Evolutionary conservation across 2,888 invertebrate species (phyloP), one percentile per base, ranked within the genome.

Genomic region (Conomelus anceps): DNA sequence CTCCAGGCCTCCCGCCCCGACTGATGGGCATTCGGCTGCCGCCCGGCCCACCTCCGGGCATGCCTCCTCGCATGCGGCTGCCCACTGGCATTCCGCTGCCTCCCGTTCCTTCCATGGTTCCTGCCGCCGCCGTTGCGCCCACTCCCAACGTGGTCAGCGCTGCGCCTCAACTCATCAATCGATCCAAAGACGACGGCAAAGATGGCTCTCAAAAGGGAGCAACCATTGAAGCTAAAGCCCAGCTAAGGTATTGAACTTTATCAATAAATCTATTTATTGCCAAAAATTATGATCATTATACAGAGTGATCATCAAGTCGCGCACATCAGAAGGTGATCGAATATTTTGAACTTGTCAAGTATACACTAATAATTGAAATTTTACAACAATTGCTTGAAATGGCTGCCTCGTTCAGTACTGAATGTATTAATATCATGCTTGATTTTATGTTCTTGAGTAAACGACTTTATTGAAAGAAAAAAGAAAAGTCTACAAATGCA

Each of bases 181-280:
- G 97, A 90, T 92, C 93, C 0, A 95, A 95, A 92, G 96, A 96
- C 90, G 63, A 63, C 63, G 63, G 95, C 0, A 96, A 93, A 63
- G 95, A 96, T 84, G 93, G 94, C 20, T 89, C 90, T 86, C 90
- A 91, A 87, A 91, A 92, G 87, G 91, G 91, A 7, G 96, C 97
- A 22, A 99, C 98, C 0, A 99, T 99, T 91, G 97, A 98, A 92
- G 99, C 99, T 0, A 99, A 99, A 93, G 99, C 99, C 0, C 99
- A 99, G 94, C 98, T 99, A 91, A 95, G 93, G 93, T 93, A 90
- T 88, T 93, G 91, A n/a, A 29, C 29, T 90, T 89, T 86, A 85
- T 11, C 26, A 11, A 4, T 26, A 4, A 4, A 26, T 26, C 11
- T 7, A 4, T 7, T 11, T 26, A 4, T 26, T 26, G 26, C 11